Base-by-base conservation (phyloP, 2,797 vertebrate genomes). In the Falco biarmicus region DNA sequence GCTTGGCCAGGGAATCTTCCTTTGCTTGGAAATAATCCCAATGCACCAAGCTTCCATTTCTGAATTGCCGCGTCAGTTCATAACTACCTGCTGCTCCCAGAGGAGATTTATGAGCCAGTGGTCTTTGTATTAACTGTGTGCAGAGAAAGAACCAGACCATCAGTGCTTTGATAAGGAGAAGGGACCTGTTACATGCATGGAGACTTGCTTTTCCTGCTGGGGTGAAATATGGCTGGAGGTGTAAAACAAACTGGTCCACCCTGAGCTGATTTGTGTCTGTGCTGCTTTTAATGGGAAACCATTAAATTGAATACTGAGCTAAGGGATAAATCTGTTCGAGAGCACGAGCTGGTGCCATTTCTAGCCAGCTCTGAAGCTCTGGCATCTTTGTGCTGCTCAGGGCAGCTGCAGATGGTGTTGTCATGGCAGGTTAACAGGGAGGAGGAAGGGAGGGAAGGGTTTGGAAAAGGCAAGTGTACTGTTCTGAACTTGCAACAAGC, bases 241-340 rank as follows among this genome's bases (percentile, higher is more conserved):
- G 16, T 81, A 86, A 94, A 95, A 64, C 74, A 90, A 76, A 82
- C 59, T 6, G 6, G 19, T 77, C 68, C 69, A 28, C 63, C 76
- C 77, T 11, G 37, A 73, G 76, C 78, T 94, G 48, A 79, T 92
- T 90, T 93, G 81, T 92, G 76, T 41, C 69, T 10, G 1, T 68
- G 74, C 76, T 68, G 69, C 73, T 82, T 90, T 90, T 87, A 92
- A 84, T 95, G 56, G 86, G 76, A 92, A 93, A 26, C 65, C 57
- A 34, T 90, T 80, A 74, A 79, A 93, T 5, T 63, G 68, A 83
- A 17, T 57, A 48, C 26, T 37, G 87, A 91, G 66, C 37, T n/a
- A 22, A 77, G 57, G 83, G 50, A 89, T 95, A 84, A 93, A 94
- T 95, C 80, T 93, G 34, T 32, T 54, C 34, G 57, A 65, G 77